Evolutionary conservation across 2,888 invertebrate genomes (phyloP).

Genomic region (Neocrepidodera transversa): DNA sequence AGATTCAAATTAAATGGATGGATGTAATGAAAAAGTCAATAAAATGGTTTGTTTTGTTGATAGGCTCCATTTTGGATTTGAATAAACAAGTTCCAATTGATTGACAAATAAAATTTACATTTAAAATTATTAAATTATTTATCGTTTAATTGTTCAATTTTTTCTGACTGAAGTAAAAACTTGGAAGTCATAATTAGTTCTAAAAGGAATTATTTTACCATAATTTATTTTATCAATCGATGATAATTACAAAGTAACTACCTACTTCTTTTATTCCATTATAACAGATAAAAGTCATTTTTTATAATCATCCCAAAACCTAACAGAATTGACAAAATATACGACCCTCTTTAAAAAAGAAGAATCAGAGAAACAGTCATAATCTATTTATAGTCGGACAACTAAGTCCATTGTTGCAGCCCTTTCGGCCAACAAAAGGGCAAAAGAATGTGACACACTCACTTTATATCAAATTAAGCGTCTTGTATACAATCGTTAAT

Average conservation of each 20-base stretch:
- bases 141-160: no score
- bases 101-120: not conserved
- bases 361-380: constrained; percentile 28
- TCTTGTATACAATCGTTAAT: constrained; percentile 49
- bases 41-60: not conserved
- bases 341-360: constrained; percentile 18
- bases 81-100: not conserved
- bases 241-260: not conserved
- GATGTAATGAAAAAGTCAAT: constrained; percentile 4
- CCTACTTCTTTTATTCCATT: constrained; percentile 9
- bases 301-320: constrained; percentile 21
- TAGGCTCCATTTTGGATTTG: not conserved
- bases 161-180: no score
- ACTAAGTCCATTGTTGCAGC: constrained; percentile 29
- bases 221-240: no score
- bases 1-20: not conserved
- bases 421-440: constrained; percentile 23
- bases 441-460: constrained; percentile 24
- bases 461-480: constrained; percentile 27
- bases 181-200: no score
- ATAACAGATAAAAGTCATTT: constrained; percentile 21
- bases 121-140: no score
- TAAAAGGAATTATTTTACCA: no score
- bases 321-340: constrained; percentile 30
- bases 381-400: constrained; percentile 31